Conservation (phyloP, 2,888 invertebrate species). For the Amblyteles armatorius region DNA sequence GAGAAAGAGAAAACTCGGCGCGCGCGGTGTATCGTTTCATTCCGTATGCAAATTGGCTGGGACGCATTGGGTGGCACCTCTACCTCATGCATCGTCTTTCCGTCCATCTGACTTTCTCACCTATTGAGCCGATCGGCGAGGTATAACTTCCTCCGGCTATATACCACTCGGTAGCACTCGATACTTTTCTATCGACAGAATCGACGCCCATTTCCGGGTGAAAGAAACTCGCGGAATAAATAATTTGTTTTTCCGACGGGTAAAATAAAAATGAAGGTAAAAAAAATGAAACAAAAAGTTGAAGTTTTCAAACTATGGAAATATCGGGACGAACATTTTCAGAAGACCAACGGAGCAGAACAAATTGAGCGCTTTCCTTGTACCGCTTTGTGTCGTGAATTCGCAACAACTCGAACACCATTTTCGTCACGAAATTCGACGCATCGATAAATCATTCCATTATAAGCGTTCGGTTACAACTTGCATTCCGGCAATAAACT, state of each 20-base stretch:
- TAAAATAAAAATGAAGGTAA: not conserved
- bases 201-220: constrained; percentile 24
- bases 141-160: constrained; percentile 20
- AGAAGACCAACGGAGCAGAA: not conserved
- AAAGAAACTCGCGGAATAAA: not conserved
- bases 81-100: constrained; percentile 50
- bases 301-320: not conserved
- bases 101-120: constrained; percentile 51
- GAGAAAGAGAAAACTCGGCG: constrained; percentile 59
- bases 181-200: constrained; percentile 44
- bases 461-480: constrained; percentile 24
- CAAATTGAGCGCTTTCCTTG: constrained; percentile 8
- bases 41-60: constrained; percentile 77
- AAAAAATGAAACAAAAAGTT: not conserved
- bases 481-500: constrained; percentile 54
- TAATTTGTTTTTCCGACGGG: not conserved
- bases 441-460: constrained; percentile 58
- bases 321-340: not conserved
- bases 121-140: constrained; percentile 26
- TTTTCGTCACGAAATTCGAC: constrained; percentile 6
- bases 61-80: constrained; percentile 64
- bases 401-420: not conserved
- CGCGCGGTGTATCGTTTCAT: constrained; percentile 75
- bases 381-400: not conserved
- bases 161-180: constrained; percentile 25